These are phyloP conservation scores for Aphelenchoides besseyi DNA, from an alignment of 1,140 invertebrate genomes.

Conservation along the genomic window DNA sequence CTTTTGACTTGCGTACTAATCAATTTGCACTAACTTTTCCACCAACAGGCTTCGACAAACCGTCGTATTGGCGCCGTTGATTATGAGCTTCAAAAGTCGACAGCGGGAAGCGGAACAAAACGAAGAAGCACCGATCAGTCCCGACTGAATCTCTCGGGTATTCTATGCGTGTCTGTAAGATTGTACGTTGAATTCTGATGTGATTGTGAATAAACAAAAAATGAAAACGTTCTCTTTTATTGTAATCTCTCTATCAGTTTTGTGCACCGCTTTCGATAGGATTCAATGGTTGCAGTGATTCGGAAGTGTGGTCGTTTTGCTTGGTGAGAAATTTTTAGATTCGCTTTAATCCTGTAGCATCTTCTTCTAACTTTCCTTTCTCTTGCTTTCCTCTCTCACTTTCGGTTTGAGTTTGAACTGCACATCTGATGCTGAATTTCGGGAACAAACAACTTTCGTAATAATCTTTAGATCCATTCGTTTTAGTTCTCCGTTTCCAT, in stretches of 20 bases:
- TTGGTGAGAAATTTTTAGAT: too few species aligned
- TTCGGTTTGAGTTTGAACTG: not conserved
- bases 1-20: not conserved
- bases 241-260: not conserved
- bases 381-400: not conserved
- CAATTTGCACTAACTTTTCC: slow-evolving; percentile 6
- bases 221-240: not conserved
- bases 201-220: too few species aligned
- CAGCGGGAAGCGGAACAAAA: not conserved
- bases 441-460: not conserved
- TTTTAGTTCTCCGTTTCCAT: slow-evolving; percentile 6
- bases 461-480: not conserved
- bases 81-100: slow-evolving; percentile 1
- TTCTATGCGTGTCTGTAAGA: too few species aligned
- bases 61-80: not conserved
- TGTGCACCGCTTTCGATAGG: too few species aligned
- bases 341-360: too few species aligned
- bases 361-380: not conserved
- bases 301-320: too few species aligned
- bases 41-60: slow-evolving; percentile 7
- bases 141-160: not conserved
- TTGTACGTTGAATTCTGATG: too few species aligned
- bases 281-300: too few species aligned
- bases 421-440: not conserved
- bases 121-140: not conserved